Evolutionary conservation across 2,888 invertebrate genomes (phyloP).

Genomic region (Parnassius mnemosyne): DNA sequence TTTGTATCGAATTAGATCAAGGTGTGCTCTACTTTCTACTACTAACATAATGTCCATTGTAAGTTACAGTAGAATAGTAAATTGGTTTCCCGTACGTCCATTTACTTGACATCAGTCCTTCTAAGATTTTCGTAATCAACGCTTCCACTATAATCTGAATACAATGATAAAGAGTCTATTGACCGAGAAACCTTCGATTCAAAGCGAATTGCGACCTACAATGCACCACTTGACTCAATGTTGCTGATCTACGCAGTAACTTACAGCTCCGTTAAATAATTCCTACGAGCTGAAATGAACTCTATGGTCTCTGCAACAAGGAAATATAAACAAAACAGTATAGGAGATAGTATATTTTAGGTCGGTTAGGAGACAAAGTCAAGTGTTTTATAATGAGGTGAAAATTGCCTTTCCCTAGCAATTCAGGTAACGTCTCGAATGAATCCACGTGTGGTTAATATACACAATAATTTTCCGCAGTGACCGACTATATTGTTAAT

Average conservation of each 20-base stretch:
- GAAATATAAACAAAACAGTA: neutral
- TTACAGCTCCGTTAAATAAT: conserved; percentile 3
- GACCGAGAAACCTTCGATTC: conserved; percentile 33
- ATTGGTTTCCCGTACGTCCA: conserved; percentile 1
- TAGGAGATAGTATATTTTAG: neutral
- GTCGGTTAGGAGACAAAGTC: conserved; percentile 18
- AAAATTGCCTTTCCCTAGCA: conserved; percentile 28
- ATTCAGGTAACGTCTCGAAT: conserved; percentile 5
- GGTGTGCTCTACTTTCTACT: conserved; percentile 9
- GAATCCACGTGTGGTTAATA: neutral
- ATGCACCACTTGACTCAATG: conserved; percentile 25
- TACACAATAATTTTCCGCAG: neutral
- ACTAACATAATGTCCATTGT: conserved; percentile 8
- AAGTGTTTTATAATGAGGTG: conserved; percentile 29
- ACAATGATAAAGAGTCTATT: conserved; percentile 28
- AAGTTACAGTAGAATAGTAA: conserved; percentile 1
- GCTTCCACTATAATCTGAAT: conserved; percentile 31
- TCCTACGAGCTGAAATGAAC: neutral
- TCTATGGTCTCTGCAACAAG: neutral
- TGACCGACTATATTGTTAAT: neutral
- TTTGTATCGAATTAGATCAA: conserved; percentile 4
- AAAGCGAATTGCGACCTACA: conserved; percentile 32
- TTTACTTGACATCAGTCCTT: conserved; percentile 4
- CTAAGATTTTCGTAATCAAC: conserved; percentile 26
- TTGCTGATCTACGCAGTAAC: conserved; percentile 15